phyloP scores from a whole-genome alignment of 2,113 vertebrate species.

The Eudorcas thomsonii region DNA sequence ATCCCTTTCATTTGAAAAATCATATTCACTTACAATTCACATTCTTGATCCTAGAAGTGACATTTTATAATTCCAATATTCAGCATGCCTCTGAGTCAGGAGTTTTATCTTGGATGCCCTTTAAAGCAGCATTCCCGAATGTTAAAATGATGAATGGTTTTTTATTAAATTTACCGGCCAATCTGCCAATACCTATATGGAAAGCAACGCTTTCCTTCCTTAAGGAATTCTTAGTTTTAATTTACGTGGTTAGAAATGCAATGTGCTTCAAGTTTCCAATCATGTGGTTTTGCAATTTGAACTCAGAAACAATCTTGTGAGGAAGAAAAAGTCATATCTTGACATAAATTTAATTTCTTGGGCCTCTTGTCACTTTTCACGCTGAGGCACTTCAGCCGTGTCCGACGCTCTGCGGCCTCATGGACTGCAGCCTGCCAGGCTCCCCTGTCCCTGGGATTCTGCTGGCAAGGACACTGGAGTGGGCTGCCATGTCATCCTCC shows the following conservation, averaged over 20 bases:
- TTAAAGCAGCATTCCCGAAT: not conserved
- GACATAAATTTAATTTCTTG: not conserved
- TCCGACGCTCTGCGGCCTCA: not conserved
- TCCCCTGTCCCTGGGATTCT: not conserved
- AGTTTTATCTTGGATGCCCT: not conserved
- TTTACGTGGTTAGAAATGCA: not conserved
- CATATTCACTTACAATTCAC: not conserved
- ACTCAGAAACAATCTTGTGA: not conserved
- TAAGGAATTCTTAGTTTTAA: not conserved
- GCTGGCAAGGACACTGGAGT: not conserved
- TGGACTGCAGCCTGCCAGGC: not conserved
- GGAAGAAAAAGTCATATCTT: not conserved
- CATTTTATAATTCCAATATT: not conserved
- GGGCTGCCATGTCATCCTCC: not conserved
- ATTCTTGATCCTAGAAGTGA: not conserved
- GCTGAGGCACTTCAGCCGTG: not conserved
- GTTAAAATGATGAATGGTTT: not conserved
- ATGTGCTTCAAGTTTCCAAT: not conserved
- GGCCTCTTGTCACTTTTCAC: not conserved
- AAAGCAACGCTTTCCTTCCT: not conserved
- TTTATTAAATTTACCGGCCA: not conserved
- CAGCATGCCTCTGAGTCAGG: not conserved
- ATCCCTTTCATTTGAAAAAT: not conserved
- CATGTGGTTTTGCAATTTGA: not conserved
- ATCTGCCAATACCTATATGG: accelerated